Evolutionary conservation across 2,113 vertebrate species (phyloP), one percentile per base, ranked within the genome.

Genomic region (Panthera uncia): DNA sequence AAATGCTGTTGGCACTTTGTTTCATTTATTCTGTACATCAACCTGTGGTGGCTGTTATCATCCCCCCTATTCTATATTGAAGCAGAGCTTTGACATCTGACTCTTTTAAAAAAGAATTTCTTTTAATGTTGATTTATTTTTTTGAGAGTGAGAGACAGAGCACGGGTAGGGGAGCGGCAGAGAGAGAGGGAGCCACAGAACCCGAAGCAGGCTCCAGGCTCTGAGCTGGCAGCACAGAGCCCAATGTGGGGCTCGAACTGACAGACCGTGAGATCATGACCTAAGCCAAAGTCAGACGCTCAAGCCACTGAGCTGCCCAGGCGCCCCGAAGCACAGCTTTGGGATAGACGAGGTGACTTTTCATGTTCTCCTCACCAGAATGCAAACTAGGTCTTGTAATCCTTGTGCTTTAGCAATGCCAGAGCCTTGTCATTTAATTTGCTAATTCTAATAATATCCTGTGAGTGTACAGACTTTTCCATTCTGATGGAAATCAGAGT

Each of bases 41-140:
- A 18, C 10, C 38, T 7, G 5, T 45, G 2, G 29, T 50, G 55
- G 55, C 55, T 55, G 0, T n/a, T 27, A 0, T 15, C 52, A 73
- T 25, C n/a, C 12, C 63, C 9, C 2, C 14, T 25, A 2, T 31
- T 95, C 31, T 81, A 8, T 15, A 0, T 38, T 68, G 45, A 61
- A 76, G n/a, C 29, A 76, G 50, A 29, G 23, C 52, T 83, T 45
- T n/a, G 48, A 87, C 50, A 12, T 50, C 50, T 50, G 50, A 50
- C 50, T 50, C 11, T 61, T 61, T 23, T 3, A 9, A 25, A 61
- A 61, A 61, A 61, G 23, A 61, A 57, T 57, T 57, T 57, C 23
- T 61, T 61, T 61, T 61, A 61, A 61, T 61, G 57, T 23, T 57
- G 18, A 14, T 57, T 61, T 23, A 8, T 61, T 50, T 61, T 61